These are phyloP conservation scores for Cerastis leucographa DNA, from an alignment of 2,888 invertebrate species.

Conservation along the genomic window DNA sequence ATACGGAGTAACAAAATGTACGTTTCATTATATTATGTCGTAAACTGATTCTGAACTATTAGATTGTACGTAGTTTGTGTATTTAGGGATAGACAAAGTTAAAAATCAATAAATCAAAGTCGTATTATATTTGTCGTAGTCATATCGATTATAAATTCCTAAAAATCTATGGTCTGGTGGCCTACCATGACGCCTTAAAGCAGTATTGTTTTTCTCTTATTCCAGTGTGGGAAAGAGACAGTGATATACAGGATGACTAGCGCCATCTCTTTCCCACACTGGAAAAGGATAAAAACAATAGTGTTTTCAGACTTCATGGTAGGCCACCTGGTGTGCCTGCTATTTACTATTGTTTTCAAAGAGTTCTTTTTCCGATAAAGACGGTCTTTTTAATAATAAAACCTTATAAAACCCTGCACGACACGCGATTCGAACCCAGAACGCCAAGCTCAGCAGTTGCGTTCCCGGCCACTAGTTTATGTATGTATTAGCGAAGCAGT, in stretches of 20 bases:
- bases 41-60: background rate
- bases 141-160: background rate
- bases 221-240: too few species aligned
- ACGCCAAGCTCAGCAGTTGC: background rate
- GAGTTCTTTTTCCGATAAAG: background rate
- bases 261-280: too few species aligned
- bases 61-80: background rate
- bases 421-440: background rate
- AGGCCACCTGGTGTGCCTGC: background rate
- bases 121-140: background rate
- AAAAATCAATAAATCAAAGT: background rate
- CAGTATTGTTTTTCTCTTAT: too few species aligned
- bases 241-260: too few species aligned
- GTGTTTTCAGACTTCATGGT: too few species aligned
- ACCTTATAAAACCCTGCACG: background rate
- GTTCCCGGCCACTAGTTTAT: background rate
- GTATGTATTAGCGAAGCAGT: too few species aligned
- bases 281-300: too few species aligned
- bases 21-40: background rate
- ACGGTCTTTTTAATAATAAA: background rate
- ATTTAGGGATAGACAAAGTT: background rate
- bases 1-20: slow-evolving; percentile 10
- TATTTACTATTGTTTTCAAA: background rate
- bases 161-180: background rate
- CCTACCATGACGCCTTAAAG: too few species aligned